phyloP scores from a whole-genome alignment of 2,113 vertebrate species.

The human (Homo sapiens) region GRCh38 chr3:86439501-86440000 shows the following conservation, averaged over 20 bases:
- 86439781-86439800: too few relatives aligned
- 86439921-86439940: too few relatives aligned
- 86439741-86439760: background rate
- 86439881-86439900: too few relatives aligned
- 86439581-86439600: background rate
- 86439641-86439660: background rate
- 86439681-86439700: background rate
- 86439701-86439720: background rate
- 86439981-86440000: too few relatives aligned
- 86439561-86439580: background rate
- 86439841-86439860: too few relatives aligned
- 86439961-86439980: too few relatives aligned
- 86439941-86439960: too few relatives aligned
- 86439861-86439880: too few relatives aligned
- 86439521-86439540: background rate
- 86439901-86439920: too few relatives aligned
- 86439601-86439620: background rate
- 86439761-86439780: rapidly evolving
- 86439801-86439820: too few relatives aligned
- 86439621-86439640: background rate
- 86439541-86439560: background rate
- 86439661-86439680: background rate
- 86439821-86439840: too few relatives aligned
- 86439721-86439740: background rate
- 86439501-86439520: background rate